Conservation (phyloP, 2,113 vertebrate genomes). For the Corythornis madagascariensis region DNA sequence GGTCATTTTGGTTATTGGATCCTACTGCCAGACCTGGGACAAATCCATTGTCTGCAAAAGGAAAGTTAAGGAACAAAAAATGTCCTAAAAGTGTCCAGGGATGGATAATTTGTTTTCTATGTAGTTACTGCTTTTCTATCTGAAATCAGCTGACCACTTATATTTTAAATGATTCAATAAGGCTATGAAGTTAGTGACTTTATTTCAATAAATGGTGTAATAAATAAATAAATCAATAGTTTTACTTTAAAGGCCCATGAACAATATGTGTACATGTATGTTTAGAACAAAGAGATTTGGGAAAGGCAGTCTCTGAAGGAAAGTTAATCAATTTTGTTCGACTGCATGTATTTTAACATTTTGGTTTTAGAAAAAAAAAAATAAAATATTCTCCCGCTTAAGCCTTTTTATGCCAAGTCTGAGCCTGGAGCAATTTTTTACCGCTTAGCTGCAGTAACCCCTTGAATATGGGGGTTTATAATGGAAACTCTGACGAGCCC, state of each 20-base stretch:
- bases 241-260: neutral
- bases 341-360: slow-evolving; percentile 30
- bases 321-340: slow-evolving; percentile 43
- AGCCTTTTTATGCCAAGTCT: slow-evolving; percentile 56
- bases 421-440: slow-evolving; percentile 63
- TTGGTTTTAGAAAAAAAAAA: slow-evolving; percentile 6
- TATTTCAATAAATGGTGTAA: neutral
- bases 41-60: neutral
- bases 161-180: neutral
- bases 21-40: neutral
- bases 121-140: neutral
- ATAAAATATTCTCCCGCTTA: slow-evolving; percentile 24
- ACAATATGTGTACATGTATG: neutral
- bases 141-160: neutral
- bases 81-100: neutral
- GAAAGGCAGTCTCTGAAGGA: neutral
- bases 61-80: neutral
- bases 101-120: neutral
- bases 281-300: neutral
- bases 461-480: slow-evolving; percentile 60
- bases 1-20: neutral
- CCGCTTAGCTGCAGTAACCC: slow-evolving; percentile 50
- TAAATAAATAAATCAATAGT: neutral
- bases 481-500: slow-evolving; percentile 58
- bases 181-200: neutral